Evolutionary conservation across 2,888 invertebrate species (phyloP).

Genomic region (Deilephila elpenor): DNA sequence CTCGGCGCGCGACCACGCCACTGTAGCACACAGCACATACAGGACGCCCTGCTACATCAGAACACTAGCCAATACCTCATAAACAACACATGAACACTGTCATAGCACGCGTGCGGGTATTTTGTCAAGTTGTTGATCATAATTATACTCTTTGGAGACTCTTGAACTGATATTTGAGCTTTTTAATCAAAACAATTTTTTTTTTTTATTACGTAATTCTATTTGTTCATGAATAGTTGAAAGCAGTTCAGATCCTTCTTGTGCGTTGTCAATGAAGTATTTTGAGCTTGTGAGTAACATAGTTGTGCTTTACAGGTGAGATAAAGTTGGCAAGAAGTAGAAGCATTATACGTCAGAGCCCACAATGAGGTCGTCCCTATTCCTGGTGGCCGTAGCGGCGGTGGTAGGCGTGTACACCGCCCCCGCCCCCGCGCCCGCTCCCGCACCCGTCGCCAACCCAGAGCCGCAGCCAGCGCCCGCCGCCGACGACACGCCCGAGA

Average conservation of each 20-base stretch:
- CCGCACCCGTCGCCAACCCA: slow-evolving; percentile 57
- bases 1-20: background rate
- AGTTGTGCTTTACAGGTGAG: slow-evolving; percentile 46
- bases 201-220: too few relatives aligned
- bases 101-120: slow-evolving; percentile 26
- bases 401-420: slow-evolving; percentile 47
- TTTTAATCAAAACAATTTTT: too few relatives aligned
- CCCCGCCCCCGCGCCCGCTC: slow-evolving; percentile 53
- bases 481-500: slow-evolving; percentile 73
- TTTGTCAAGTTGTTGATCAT: background rate
- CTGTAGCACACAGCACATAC: background rate
- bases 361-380: slow-evolving; percentile 62
- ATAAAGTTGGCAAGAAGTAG: slow-evolving; percentile 51
- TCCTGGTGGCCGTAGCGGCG: slow-evolving; percentile 55
- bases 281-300: background rate
- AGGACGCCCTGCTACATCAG: background rate
- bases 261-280: background rate
- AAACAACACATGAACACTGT: background rate
- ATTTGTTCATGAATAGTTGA: too few relatives aligned
- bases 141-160: background rate
- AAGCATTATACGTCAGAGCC: slow-evolving; percentile 27
- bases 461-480: slow-evolving; percentile 56
- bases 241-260: background rate
- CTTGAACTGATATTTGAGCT: background rate
- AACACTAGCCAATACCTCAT: background rate